These are phyloP conservation scores for Drosophila colorata DNA, from an alignment of 2,888 invertebrate genomes.

Conservation along the genomic window DNA sequence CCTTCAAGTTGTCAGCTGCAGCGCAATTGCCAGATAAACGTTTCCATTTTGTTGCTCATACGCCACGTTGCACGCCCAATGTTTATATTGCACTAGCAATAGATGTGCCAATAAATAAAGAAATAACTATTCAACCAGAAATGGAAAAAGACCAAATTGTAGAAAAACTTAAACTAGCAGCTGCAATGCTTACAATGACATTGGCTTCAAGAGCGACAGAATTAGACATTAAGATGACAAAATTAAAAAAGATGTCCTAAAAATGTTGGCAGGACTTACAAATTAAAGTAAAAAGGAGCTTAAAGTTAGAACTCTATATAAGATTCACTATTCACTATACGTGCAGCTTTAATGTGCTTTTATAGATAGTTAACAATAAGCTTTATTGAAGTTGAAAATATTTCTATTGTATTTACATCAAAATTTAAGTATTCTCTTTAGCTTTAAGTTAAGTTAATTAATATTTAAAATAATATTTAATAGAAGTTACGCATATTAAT, in stretches of 20 bases:
- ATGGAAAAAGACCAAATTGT: slow-evolving; percentile 1
- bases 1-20: slow-evolving; percentile 42
- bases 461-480: no score
- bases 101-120: slow-evolving; percentile 21
- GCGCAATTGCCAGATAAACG: slow-evolving; percentile 20
- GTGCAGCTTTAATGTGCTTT: no score
- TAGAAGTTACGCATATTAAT: no score
- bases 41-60: slow-evolving; percentile 53
- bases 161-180: not conserved
- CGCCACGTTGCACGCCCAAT: slow-evolving; percentile 46
- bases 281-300: no score
- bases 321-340: no score
- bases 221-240: no score
- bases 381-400: no score
- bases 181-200: not conserved
- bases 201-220: not conserved
- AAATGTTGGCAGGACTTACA: no score
- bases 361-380: no score
- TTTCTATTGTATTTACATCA: no score
- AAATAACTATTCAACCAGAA: not conserved
- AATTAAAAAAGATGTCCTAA: no score
- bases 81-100: slow-evolving; percentile 15
- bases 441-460: not conserved
- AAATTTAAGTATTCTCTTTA: not conserved
- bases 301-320: no score